Evolutionary conservation across 2,797 vertebrate species (phyloP), one percentile per base, ranked within the genome.

Genomic region (Ctenochaetus hawaiiensis): DNA sequence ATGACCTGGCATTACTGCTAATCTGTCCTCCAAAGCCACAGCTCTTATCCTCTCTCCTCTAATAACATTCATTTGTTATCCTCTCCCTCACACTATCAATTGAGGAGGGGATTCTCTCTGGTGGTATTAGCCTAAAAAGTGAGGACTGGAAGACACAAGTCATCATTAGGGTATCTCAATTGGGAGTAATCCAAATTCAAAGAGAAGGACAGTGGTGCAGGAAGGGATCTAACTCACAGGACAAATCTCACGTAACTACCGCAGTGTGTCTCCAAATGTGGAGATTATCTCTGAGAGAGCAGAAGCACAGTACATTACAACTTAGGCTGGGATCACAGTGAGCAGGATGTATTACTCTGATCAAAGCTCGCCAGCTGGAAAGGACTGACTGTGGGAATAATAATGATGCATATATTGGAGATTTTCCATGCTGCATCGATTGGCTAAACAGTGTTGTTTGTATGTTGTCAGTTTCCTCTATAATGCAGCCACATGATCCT

Each of bases 1-100:
- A 85, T 89, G 84, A 93, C 84, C 90, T 20, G 83, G 89, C 65
- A 82, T 90, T 90, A 86, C 78, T 37, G 72, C 83, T 91, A 91
- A 91, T 92, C 92, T 89, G 74, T 85, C 76, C 91, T 89, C 75
- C 70, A 78, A 87, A 89, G 78, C 80, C 83, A 60, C 51, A 54
- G 78, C 78, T 80, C 78, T 82, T 26, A 64, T 63, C 22, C 78
- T 81, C 77, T 48, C 52, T 45, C 23, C 59, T 69, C 85, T 88
- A 89, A 90, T 90, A 92, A 90, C 86, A 81, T 83, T 87, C 79
- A 90, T 91, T 85, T 90, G 85, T 92, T 91, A 88, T 86, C 81
- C 72, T 77, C 80, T 83, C 72, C 37, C 62, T 73, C 78, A 56
- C 74, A 48, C 67, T 58, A 80, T 85, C 79, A 78, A 63, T 51